Evolutionary conservation across 2,113 vertebrate genomes (phyloP).

Genomic region (Gyps fulvus): DNA sequence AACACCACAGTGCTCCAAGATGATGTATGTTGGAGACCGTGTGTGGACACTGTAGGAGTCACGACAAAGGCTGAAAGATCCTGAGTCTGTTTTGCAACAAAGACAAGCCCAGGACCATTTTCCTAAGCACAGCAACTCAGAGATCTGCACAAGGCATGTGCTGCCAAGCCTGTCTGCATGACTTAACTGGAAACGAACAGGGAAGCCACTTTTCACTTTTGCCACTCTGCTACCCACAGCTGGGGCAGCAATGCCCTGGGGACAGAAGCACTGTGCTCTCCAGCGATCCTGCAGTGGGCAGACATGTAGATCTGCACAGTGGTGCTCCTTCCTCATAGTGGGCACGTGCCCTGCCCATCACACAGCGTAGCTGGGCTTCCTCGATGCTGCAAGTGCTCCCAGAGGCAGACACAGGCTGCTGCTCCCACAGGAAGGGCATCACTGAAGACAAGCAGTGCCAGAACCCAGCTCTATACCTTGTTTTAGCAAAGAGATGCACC

Average conservation of each 20-base stretch:
- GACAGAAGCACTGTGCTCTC: not conserved
- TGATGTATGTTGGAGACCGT: rapidly evolving
- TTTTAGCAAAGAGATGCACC: not conserved
- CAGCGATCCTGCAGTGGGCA: not conserved
- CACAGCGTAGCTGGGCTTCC: not conserved
- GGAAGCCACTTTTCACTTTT: not conserved
- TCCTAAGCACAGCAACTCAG: not conserved
- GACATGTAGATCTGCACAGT: not conserved
- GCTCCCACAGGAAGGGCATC: not conserved
- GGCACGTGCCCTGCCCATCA: not conserved
- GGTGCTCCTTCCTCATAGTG: rapidly evolving
- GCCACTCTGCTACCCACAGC: not conserved
- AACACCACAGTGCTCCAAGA: not conserved
- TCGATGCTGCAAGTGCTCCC: not conserved
- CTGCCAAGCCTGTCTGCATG: rapidly evolving
- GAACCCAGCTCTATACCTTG: not conserved
- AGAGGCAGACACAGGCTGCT: not conserved
- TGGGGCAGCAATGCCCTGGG: not conserved
- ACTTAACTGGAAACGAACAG: not conserved
- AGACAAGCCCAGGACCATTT: not conserved
- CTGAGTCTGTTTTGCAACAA: rapidly evolving
- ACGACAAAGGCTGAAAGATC: not conserved
- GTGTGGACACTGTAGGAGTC: not conserved
- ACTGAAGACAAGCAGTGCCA: not conserved
- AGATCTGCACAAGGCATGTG: not conserved